Base-by-base conservation (phyloP, 2,797 vertebrate species). In the Syndactyla subalaris region DNA sequence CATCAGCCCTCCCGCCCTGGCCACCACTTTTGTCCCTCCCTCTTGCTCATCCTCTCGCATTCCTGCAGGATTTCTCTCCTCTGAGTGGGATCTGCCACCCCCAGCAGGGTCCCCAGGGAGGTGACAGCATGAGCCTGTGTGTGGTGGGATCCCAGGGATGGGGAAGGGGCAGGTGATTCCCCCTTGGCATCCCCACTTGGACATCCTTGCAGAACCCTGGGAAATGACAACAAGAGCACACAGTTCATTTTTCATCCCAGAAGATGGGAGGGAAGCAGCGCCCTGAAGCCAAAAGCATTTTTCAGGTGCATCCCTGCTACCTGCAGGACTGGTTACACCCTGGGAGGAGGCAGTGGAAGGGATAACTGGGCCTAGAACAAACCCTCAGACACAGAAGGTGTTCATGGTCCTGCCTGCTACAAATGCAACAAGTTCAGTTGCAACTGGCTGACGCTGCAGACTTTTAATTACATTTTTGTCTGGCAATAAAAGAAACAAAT, bases 401-500 rank as follows among this genome's bases (percentile, higher is more conserved):
- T 75, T 72, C 66, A 73, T 45, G 66, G 61, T 38, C 71, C 61
- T 58, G 43, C 34, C 79, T 70, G 78, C 58, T 36, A 29, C 66
- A 54, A 61, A 88, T 12, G 77, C 91, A 89, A 85, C 76, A 73
- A 55, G 91, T 80, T 75, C 81, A 26, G 77, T 22, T 70, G 83
- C 65, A 79, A 89, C 27, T 6, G 85, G 75, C 89, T 95, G 93
- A 89, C 20, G 16, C 83, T 81, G 85, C 85, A 93, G 90, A 78
- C 85, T 87, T 90, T 88, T 95, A 95, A 96, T 94, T 97, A 89
- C 95, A 93, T 92, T 80, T 92, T 85, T 58, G 45, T 79, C 70
- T 85, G 86, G 89, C 88, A 88, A 83, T 95, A 92, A 96, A 96
- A 93, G 90, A 94, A 93, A 94, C 92, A 88, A 90, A 92, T 88